These are phyloP conservation scores for Galbula dea DNA, from an alignment of 2,113 vertebrate genomes.

Conservation along the genomic window DNA sequence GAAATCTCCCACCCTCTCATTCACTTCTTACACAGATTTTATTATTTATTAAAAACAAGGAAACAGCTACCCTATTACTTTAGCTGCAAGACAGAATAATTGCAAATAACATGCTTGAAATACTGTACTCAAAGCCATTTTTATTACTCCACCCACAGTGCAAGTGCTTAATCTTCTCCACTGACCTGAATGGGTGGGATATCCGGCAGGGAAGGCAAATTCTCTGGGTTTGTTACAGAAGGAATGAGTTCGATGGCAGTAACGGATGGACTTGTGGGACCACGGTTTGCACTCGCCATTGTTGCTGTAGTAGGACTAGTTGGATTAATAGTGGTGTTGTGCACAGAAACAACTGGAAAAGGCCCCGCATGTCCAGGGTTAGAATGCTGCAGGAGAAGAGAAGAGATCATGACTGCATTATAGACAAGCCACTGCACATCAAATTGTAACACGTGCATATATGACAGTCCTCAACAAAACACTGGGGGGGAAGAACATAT, in stretches of 20 bases:
- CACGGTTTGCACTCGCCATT: conserved; percentile 91
- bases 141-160: no score
- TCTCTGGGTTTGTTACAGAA: conserved; percentile 97
- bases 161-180: neutral
- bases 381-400: conserved; percentile 85
- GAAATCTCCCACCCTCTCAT: neutral
- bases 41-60: neutral
- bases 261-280: conserved; percentile 90
- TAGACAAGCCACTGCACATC: neutral
- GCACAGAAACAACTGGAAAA: conserved; percentile 93
- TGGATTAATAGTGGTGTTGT: conserved; percentile 92
- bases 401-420: neutral
- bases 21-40: neutral
- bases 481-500: rapidly evolving
- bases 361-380: conserved; percentile 96
- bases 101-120: neutral
- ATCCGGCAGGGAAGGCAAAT: conserved; percentile 93
- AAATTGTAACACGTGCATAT: neutral
- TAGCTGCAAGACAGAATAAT: neutral
- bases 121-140: neutral
- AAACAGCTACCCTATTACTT: neutral
- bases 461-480: neutral
- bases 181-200: conserved; percentile 97
- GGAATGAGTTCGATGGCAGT: conserved; percentile 94
- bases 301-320: conserved; percentile 95